phyloP scores from a whole-genome alignment of 2,888 invertebrate species.

The Vannuccia rotundouncinata region DNA sequence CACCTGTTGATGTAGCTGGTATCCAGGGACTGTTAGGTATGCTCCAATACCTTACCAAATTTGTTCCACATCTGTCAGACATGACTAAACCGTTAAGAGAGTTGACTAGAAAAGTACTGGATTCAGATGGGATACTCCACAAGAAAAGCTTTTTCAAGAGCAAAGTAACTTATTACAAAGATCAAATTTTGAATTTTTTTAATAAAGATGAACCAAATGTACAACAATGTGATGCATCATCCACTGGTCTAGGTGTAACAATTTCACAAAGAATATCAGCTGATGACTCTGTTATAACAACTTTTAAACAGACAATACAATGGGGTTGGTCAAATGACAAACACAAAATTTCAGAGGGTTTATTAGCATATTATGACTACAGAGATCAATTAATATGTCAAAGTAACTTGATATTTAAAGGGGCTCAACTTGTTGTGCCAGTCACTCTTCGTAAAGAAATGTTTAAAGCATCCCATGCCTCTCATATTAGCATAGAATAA shows the following conservation, averaged over 20 bases:
- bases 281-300: neutral
- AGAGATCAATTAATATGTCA: neutral
- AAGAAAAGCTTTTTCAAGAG: neutral
- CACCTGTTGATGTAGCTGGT: slow-evolving; percentile 12
- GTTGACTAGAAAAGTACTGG: neutral
- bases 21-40: neutral
- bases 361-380: neutral
- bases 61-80: neutral
- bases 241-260: too few relatives aligned
- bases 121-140: neutral
- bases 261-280: too few relatives aligned
- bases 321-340: neutral
- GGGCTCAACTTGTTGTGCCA: neutral
- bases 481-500: too few relatives aligned
- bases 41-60: neutral
- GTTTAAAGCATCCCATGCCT: neutral
- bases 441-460: neutral
- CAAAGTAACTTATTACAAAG: neutral
- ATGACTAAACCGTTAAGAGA: neutral
- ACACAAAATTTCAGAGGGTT: neutral
- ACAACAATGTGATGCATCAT: too few relatives aligned
- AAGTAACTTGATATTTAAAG: neutral
- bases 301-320: neutral
- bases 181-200: neutral
- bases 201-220: neutral